A percentile compares a stretch with the other conserved stretches of the same genome.
phyloP scores from a whole-genome alignment of 2,888 invertebrate species.

The Oscheius sp. region DNA sequence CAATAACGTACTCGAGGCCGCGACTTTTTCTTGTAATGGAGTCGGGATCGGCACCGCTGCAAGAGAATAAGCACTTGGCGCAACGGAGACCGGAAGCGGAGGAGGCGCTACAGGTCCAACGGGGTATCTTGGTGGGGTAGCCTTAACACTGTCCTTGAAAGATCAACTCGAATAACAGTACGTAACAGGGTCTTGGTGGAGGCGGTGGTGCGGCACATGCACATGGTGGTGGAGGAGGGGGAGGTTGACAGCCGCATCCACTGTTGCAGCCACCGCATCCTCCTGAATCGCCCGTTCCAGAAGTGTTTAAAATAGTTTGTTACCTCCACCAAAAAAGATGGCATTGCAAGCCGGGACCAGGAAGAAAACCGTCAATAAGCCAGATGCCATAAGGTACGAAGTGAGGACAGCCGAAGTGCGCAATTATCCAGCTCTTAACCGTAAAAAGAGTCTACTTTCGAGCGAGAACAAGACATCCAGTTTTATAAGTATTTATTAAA shows the following conservation, averaged over 20 bases:
- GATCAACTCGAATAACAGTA: not conserved
- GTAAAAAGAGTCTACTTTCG: constrained; percentile 15
- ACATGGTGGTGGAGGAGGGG: constrained; percentile 10
- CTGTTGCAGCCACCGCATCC: constrained; percentile 20
- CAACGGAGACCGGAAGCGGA: not conserved
- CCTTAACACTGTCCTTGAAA: not conserved
- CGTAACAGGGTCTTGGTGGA: not conserved
- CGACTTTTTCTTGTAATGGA: constrained; percentile 21
- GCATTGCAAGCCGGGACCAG: constrained; percentile 11
- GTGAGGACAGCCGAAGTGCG: constrained; percentile 15
- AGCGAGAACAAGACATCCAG: constrained; percentile 18
- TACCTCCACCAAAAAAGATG: constrained; percentile 25
- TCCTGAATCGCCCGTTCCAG: not conserved
- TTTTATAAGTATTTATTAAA: constrained; percentile 25
- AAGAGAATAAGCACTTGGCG: not conserved
- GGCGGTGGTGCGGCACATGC: constrained; percentile 4
- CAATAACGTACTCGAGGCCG: constrained; percentile 7
- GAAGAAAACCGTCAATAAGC: constrained; percentile 8
- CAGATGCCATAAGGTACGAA: constrained; percentile 17
- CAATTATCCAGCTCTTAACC: constrained; percentile 28
- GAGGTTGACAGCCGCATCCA: constrained; percentile 2
- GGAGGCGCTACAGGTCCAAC: constrained; percentile 6
- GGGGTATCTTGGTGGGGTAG: not conserved
- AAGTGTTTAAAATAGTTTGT: not conserved
- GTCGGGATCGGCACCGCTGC: constrained; percentile 7